A percentile compares a stretch with the other conserved stretches of the same genome.
These are phyloP conservation scores for Aricia agestis DNA, from an alignment of 1,140 invertebrate genomes.

Conservation along the genomic window DNA sequence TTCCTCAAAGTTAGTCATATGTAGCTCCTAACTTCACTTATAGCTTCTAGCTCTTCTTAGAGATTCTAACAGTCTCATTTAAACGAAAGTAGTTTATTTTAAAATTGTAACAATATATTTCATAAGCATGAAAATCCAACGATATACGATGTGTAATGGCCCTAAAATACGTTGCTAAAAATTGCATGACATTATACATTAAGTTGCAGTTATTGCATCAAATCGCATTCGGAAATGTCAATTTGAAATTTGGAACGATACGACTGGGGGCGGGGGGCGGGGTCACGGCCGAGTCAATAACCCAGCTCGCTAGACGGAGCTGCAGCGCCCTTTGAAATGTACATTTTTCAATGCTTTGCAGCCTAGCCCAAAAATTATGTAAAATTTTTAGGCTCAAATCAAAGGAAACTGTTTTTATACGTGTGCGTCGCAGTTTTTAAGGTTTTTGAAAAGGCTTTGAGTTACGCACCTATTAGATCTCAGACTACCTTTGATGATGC, in stretches of 20 bases:
- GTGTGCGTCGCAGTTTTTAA: neutral
- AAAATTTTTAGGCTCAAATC: constrained; percentile 27
- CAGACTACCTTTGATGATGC: neutral
- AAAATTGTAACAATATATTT: too few species aligned
- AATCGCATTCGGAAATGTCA: neutral
- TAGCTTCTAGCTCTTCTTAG: too few species aligned
- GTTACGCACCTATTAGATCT: too few species aligned
- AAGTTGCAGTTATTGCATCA: too few species aligned
- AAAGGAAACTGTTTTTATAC: constrained; percentile 18
- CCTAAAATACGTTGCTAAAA: too few species aligned
- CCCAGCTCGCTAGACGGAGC: constrained; percentile 32
- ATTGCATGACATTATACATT: too few species aligned
- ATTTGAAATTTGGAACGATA: constrained; percentile 6
- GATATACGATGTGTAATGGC: too few species aligned
- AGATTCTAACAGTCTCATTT: too few species aligned
- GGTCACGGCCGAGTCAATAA: constrained; percentile 63
- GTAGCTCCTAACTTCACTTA: too few species aligned
- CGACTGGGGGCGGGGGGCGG: constrained; percentile 33
- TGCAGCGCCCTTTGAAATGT: constrained; percentile 27
- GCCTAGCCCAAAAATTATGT: constrained; percentile 17
- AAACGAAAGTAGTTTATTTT: too few species aligned
- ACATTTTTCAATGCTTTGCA: constrained; percentile 20
- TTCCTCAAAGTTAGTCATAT: too few species aligned
- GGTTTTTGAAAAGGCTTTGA: neutral
- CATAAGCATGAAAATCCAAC: too few species aligned